Base-by-base conservation (phyloP, 2,797 vertebrate species). In the Crenichthys baileyi region DNA sequence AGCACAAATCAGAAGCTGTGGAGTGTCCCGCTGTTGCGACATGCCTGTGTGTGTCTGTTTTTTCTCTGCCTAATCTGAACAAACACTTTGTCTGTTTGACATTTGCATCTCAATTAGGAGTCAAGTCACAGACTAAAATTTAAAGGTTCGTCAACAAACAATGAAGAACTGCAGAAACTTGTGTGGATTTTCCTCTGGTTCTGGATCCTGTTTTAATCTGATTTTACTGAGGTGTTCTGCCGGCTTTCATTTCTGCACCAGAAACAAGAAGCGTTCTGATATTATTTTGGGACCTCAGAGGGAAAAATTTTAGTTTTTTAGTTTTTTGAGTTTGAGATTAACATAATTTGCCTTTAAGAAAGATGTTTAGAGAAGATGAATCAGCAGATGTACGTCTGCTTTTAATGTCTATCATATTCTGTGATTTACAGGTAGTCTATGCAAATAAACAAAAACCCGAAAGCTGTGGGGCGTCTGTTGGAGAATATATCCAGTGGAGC, bases 51-150 rank as follows among this genome's bases (percentile, higher is more conserved):
- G 36, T 29, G 29, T 76, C 51, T 55, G 1, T 55, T 41, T 61
- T 36, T 79, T 55, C 22, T 60, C 73, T 67, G 72, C 11, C 65
- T 82, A 67, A 87, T 74, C 80, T 61, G 36, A 82, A 75, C 71
- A 84, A 82, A 75, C 75, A 87, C 41, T 12, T 55, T 0, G 2
- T 73, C 68, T 80, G 70, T 83, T 71, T 63, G 39, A 76, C 70
- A 78, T 83, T 82, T 82, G 72, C 51, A 77, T 73, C n/a, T 41
- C 71, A 46, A 50, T 24, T 26, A 61, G 75, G 12, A 74, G 46
- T 72, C 13, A 44, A 71, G 79, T 74, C 58, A 1, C 74, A 81
- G 48, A 24, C 50, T 60, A 31, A 36, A n/a, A 48, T 70, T 18
- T 41, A 48, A 70, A 26, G 24, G 13, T 5, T 46, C 39, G 5